Percentiles rank a stretch among this genome's conserved stretches.
Conservation (phyloP, 2,113 vertebrate species). For the Amazona guildingii region DNA sequence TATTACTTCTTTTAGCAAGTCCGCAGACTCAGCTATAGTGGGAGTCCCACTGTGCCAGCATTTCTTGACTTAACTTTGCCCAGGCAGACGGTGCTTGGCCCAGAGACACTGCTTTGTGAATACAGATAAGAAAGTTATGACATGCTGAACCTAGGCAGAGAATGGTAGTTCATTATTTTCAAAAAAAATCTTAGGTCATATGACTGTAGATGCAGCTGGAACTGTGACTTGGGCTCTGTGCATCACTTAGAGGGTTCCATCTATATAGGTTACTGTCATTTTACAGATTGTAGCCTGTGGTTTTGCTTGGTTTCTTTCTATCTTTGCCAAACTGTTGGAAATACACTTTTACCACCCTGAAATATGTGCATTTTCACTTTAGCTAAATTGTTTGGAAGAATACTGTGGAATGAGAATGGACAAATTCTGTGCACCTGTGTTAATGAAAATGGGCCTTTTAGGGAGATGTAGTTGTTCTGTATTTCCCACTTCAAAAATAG, state of each 20-base stretch:
- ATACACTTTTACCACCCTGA: background rate
- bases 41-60: background rate
- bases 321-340: background rate
- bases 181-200: rapidly evolving
- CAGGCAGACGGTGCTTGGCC: background rate
- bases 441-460: rapidly evolving
- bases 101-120: background rate
- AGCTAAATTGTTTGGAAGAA: background rate
- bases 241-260: background rate
- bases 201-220: background rate
- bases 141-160: background rate
- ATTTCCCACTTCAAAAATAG: background rate
- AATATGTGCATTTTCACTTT: background rate
- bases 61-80: background rate
- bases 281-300: background rate
- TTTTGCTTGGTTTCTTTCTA: background rate
- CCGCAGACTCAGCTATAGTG: background rate
- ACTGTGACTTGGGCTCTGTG: background rate
- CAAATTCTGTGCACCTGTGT: background rate
- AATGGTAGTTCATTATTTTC: background rate
- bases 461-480: background rate
- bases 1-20: background rate
- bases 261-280: background rate
- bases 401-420: background rate
- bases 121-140: background rate